These are phyloP conservation scores for Eueremaeus valkanovi DNA, from an alignment of 2,888 invertebrate genomes.

Conservation along the genomic window DNA sequence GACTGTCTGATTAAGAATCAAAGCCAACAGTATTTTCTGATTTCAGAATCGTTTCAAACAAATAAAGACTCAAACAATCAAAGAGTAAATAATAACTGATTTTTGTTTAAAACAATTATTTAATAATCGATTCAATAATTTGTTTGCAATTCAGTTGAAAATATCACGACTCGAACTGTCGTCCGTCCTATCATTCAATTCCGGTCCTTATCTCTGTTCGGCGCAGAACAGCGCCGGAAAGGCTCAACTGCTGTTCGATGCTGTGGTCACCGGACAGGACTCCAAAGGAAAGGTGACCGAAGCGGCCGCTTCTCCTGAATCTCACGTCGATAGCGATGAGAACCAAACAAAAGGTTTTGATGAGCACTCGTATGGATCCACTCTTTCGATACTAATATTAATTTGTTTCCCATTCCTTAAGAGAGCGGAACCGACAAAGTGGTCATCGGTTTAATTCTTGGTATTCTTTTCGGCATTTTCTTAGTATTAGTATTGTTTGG, in stretches of 20 bases:
- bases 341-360: not conserved
- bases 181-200: conserved; percentile 35
- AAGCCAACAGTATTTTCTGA: conserved; percentile 8
- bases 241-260: conserved; percentile 25
- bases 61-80: not conserved
- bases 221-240: conserved; percentile 37
- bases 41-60: not conserved
- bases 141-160: conserved; percentile 5
- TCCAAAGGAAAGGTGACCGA: not conserved
- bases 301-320: conserved; percentile 28
- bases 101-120: not conserved
- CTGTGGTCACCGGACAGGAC: not conserved
- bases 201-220: conserved; percentile 34
- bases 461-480: conserved; percentile 40
- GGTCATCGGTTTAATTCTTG: conserved; percentile 34
- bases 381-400: too few relatives aligned
- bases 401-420: not conserved
- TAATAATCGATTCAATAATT: not conserved
- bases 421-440: conserved; percentile 16
- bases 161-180: conserved; percentile 38
- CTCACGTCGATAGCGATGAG: not conserved
- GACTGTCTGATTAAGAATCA: not conserved
- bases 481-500: conserved; percentile 34
- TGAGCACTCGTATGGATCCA: not conserved
- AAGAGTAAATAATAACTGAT: not conserved